Base-by-base conservation (phyloP, 2,888 invertebrate species). In the Yponomeuta plumbellus region DNA sequence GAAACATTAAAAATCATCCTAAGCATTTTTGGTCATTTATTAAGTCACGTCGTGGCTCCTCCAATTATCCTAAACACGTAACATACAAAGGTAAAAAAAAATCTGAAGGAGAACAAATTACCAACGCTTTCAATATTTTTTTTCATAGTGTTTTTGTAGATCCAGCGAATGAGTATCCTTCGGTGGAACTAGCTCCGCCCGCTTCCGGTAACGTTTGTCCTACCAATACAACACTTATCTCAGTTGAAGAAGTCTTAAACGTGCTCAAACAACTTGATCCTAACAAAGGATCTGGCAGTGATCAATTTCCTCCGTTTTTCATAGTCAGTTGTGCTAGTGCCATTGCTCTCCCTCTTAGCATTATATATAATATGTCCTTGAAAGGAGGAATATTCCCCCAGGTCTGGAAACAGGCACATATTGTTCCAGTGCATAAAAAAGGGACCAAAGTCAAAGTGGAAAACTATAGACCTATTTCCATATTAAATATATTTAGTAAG, bases 201-300 rank as follows among this genome's bases (percentile, higher is more conserved):
- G 8, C 3, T 8, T 2, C 11, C 4, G 11, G 17, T 20, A 2
- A 44, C 11, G 23, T 44, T 10, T 44, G 2, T 2, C 34, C 20
- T n/a, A 11, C 5, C 3, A 8, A 21, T 39, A 21, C 6, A 21
- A 44, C 6, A 20, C 5, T 2, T 4, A 11, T 44, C 11, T 11
- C 11, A 21, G 13, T 62, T 62, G 17, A 17, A 65, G 17, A 17
- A 17, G 23, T 13, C 21, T 6, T n/a, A n/a, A n/a, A n/a, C n/a
- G n/a, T n/a, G n/a, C n/a, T n/a, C n/a, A n/a, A n/a, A n/a, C n/a
- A n/a, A n/a, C n/a, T n/a, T n/a, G n/a, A n/a, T n/a, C n/a, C n/a
- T n/a, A n/a, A n/a, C n/a, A 63, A 66, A n/a, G 66, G 66, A 20
- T n/a, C 66, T 8, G 66, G 66, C 4, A 62, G 66, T 13, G 66